Evolutionary conservation across 2,113 vertebrate species (phyloP).

Genomic region (Chascanopsetta lugubris): DNA sequence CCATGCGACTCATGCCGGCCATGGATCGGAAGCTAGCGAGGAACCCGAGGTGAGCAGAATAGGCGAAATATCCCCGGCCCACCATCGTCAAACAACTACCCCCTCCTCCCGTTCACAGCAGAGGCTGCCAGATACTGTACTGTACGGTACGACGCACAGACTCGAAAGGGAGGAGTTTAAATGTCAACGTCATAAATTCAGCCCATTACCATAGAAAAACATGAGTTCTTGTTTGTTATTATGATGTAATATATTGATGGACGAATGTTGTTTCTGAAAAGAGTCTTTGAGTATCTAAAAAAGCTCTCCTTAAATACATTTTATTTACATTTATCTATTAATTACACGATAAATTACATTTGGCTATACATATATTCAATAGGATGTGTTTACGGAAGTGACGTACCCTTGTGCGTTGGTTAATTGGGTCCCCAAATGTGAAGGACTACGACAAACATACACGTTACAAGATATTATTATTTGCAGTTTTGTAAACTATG

Average conservation of each 20-base stretch:
- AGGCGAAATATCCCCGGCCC: conserved; percentile 37
- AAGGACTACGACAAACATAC: not conserved
- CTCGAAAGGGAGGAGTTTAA: not conserved
- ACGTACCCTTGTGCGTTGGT: conserved; percentile 4
- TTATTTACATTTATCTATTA: no score
- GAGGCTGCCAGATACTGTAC: no score
- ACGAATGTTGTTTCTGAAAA: no score
- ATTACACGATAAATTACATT: not conserved
- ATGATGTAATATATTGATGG: not conserved
- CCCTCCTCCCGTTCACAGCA: conserved; percentile 31
- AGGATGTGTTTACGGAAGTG: conserved; percentile 52
- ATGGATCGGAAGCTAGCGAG: conserved; percentile 11
- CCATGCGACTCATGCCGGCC: not conserved
- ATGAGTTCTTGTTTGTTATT: not conserved
- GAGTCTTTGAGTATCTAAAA: no score
- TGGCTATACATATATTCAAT: not conserved
- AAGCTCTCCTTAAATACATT: no score
- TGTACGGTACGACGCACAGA: conserved; percentile 30
- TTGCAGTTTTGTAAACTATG: no score
- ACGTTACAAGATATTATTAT: no score
- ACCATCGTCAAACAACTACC: conserved; percentile 55
- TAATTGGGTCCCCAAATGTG: conserved; percentile 11
- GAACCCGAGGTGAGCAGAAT: not conserved
- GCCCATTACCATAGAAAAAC: not conserved
- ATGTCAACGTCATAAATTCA: conserved; percentile 12